Conservation (phyloP, 2,113 vertebrate species). For the Xenopus borealis region DNA sequence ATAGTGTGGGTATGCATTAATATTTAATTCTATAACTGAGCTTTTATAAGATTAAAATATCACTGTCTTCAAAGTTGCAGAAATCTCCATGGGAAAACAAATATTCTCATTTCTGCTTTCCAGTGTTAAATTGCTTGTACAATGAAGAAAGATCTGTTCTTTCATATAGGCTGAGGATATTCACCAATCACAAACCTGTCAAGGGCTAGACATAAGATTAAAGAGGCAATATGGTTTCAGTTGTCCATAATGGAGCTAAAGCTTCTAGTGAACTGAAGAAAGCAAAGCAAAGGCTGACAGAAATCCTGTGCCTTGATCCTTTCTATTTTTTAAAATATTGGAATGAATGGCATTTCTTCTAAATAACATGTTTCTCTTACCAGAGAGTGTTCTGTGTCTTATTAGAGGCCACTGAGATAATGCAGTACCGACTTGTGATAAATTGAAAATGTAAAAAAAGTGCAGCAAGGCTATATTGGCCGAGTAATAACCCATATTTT, state of each 20-base stretch:
- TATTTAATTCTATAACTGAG: no score
- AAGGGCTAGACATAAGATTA: conserved; percentile 22
- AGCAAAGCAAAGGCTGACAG: neutral
- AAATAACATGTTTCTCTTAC: neutral
- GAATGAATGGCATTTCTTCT: neutral
- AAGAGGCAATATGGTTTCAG: conserved; percentile 32
- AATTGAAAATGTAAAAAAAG: conserved; percentile 1
- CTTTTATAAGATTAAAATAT: no score
- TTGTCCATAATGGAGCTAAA: conserved; percentile 15
- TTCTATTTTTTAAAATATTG: conserved; percentile 14
- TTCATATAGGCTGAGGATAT: conserved; percentile 7
- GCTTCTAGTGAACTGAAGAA: conserved; percentile 19
- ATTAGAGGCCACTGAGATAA: neutral
- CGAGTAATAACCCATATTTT: neutral
- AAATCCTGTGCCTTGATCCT: neutral
- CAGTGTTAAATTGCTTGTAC: conserved; percentile 1
- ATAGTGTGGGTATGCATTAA: no score
- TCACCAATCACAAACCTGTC: conserved; percentile 22
- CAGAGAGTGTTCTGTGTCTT: neutral
- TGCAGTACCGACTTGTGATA: neutral
- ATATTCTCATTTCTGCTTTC: neutral
- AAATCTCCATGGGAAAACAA: neutral
- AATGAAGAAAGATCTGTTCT: conserved; percentile 11
- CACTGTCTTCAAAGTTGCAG: neutral
- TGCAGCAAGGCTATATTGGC: neutral